Conservation (phyloP, 2,113 vertebrate genomes). For the Candoia aspera region DNA sequence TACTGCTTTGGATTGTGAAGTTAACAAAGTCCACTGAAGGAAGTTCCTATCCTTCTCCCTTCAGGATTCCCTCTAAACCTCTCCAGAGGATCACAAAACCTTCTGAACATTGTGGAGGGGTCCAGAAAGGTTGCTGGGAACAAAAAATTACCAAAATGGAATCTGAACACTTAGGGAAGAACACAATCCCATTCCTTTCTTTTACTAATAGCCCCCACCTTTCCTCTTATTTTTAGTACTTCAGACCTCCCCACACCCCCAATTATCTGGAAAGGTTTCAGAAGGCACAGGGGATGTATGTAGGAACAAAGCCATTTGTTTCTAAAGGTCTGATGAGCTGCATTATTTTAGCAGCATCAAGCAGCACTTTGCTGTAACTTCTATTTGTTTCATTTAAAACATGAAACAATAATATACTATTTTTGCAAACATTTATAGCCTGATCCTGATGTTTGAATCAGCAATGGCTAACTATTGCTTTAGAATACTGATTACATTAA, state of each 20-base stretch:
- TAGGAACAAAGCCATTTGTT: not conserved
- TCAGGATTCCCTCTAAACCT: not conserved
- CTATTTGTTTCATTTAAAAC: not conserved
- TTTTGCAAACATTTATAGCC: not conserved
- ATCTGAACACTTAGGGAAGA: not conserved
- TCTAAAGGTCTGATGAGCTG: not conserved
- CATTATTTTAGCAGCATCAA: conserved; percentile 15
- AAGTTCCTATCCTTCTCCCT: not conserved
- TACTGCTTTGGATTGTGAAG: not conserved
- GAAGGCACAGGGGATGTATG: too few relatives aligned
- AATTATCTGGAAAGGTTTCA: not conserved
- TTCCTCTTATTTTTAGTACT: not conserved
- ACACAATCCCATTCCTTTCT: not conserved
- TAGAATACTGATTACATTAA: not conserved
- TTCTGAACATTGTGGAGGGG: not conserved
- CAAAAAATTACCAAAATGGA: not conserved
- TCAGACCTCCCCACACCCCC: not conserved
- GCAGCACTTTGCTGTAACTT: not conserved
- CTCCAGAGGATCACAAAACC: not conserved
- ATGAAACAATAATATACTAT: not conserved
- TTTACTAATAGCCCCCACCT: not conserved
- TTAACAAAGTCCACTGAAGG: not conserved
- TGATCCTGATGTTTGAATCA: conserved; percentile 4
- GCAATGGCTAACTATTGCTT: not conserved
- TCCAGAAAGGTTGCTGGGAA: not conserved